Evolutionary conservation across 2,113 vertebrate genomes (phyloP), one percentile per base, ranked within the genome.

Genomic region (Pituophis catenifer): DNA sequence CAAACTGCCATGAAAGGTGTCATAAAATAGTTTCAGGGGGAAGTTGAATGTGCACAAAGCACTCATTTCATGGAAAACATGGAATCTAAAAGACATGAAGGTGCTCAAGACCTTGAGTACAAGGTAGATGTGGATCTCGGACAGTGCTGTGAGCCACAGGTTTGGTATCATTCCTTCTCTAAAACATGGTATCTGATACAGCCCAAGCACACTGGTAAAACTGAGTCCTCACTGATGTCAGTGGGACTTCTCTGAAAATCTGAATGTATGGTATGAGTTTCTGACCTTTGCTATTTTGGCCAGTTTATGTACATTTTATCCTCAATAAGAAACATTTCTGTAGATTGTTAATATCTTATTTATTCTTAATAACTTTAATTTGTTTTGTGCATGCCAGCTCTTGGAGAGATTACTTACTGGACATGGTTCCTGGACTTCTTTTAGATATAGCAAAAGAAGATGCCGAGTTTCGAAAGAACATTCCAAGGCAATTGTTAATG

Each of bases 321-420:
- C 12, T 70, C 7, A 38, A 48, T 50, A 89, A 89, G 86, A 89
- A 92, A 50, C 15, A 81, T 54, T 89, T 38, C 11, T 52, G 24
- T 26, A 58, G 55, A 86, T 26, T 62, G 21, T 44, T 44, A 44
- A 65, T 21, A 88, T 53, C 24, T 89, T 86, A 33, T 75, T 90
- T 65, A n/a, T 48, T 29, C 33, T 59, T 52, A 87, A 29, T 86
- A 1, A 15, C 33, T 92, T 88, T 54, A 44, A 17, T 65, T 59
- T 75, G 85, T 70, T 75, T 44, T 91, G 1, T 19, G 0, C 70
- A 48, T 59, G 95, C n/a, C 95, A 99, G 99, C 97, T 98, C 98
- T 0, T 99, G 98, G 99, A 98, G 97, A 94, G 98, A 99, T 95
- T 97, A 98, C 92, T 96, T 99, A 92, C 90, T 99, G 95, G 99